A percentile compares a stretch with the other conserved stretches of the same genome.
These are phyloP conservation scores for Catharus fuscescens DNA, from an alignment of 2,113 vertebrate species.

Conservation along the genomic window DNA sequence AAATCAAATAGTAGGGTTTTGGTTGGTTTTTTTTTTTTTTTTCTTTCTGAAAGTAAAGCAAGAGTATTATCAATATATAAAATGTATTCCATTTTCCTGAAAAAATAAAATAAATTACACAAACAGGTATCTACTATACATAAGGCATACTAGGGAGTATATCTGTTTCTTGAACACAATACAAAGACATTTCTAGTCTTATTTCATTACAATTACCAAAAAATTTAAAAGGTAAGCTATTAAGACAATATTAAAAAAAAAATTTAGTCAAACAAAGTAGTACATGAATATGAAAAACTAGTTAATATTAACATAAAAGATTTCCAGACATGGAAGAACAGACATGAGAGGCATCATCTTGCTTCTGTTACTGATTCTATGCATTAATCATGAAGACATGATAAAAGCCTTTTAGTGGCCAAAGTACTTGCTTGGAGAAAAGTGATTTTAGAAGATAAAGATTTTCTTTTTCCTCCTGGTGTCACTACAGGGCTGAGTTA, in stretches of 20 bases:
- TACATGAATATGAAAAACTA: background rate
- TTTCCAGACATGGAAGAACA: background rate
- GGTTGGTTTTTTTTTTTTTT: background rate
- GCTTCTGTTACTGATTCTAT: background rate
- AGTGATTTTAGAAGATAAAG: background rate
- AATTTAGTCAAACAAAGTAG: background rate
- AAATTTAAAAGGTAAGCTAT: background rate
- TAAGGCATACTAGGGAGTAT: background rate
- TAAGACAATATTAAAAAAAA: background rate
- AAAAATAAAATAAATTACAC: background rate
- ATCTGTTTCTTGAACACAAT: background rate
- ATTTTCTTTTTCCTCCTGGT: conserved; percentile 23
- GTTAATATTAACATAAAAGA: background rate
- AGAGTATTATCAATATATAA: background rate
- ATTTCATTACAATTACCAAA: background rate
- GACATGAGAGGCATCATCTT: background rate
- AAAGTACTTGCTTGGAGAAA: background rate
- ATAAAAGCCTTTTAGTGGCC: conserved; percentile 11
- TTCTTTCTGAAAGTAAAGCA: background rate
- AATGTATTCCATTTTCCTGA: background rate
- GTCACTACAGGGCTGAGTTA: conserved; percentile 14
- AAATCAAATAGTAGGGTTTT: background rate
- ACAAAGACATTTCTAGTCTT: background rate
- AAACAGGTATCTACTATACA: background rate
- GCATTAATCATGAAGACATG: conserved; percentile 9